Base-by-base conservation (phyloP, 2,888 invertebrate species). In the Craniophora ligustri region DNA sequence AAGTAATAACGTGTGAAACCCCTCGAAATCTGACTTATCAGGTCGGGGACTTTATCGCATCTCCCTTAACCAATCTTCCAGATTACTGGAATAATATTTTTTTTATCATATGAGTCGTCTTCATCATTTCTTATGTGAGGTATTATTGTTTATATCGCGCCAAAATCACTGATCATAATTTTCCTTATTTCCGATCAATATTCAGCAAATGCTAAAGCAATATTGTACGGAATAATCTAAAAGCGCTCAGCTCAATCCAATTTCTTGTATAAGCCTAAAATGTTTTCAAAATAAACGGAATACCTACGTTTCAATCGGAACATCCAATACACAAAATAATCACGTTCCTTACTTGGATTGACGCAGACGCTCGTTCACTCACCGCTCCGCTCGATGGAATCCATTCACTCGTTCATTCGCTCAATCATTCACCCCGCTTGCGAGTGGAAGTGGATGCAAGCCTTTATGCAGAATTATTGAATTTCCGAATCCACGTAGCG, bases 381-480 rank as follows among this genome's bases (percentile, higher is more conserved):
- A 71, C 70, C 67, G 72, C 72, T 74, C 50, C 62, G 59, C 79
- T 77, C 77, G 81, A 83, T 78, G 79, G 80, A 81, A 77, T 76
- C 84, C 78, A 83, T 86, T 85, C 85, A 82, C 63, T 78, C 76
- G 78, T 70, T 81, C 85, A 83, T 80, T 84, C 87, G 76, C 80
- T 81, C 87, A 83, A 85, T 87, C 85, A 84, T 81, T 87, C 84
- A 85, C 72, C 75, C 75, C 63, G 72, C 79, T 73, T 75, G 79
- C 67, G 78, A 86, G 82, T 83, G 78, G 83, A 81, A 86, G 82
- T 83, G 78, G 83, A 81, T 87, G 87, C 87, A 87, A 71, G 79
- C 77, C 84, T 87, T 86, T 86, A 87, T 86, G 86, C 86, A 85
- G 81, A 86, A 85, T 85, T 88, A 88, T 88, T 87, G 86, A 87